Base-by-base conservation (phyloP, 2,113 vertebrate species). In the Lates calcarifer region DNA sequence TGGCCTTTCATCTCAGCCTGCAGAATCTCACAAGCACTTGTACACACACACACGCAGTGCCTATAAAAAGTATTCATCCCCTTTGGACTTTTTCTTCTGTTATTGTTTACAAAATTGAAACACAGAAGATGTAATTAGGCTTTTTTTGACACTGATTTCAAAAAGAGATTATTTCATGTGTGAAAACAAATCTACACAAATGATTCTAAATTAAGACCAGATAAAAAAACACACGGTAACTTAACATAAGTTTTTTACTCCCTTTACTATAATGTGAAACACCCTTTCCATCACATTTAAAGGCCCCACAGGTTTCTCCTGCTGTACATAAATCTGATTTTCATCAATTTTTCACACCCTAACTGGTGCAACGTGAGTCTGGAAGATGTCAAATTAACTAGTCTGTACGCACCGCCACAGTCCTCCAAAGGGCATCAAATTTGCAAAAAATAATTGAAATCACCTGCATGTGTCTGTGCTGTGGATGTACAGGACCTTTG, bases 1-100 rank as follows among this genome's bases (percentile, higher is more conserved):
- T 51, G 84, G 70, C 67, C 84, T 89, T 85, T 88, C 81, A 83
- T 90, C 87, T 89, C 57, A 76, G 73, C 66, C 82, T 85, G 64
- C 81, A 35, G 47, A 82, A 57, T 62, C 84, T 80, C 79, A 70
- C 62, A 37, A 77, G 71, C 71, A 74, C 57, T 61, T 51, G 20
- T 37, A 24, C 78, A 41, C 80, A 28, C 61, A 51, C 66, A 47
- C 29, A 35, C 20, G n/a, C 37, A 29, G 39, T 6, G 87, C 66
- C 73, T 83, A 81, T 64, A 89, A 88, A 91, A 87, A 89, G 68
- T 66, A 22, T 18, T 61, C 60, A 84, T 81, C 75, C 85, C 83
- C 75, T 73, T 64, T 37, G 64, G 86, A 85, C 61, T 74, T 73
- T 60, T 79, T 29, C 17, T 18, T 15, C 41, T 43, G 37, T 41